These are phyloP conservation scores for Adelphocoris suturalis DNA, from an alignment of 2,888 invertebrate species.

Conservation along the genomic window DNA sequence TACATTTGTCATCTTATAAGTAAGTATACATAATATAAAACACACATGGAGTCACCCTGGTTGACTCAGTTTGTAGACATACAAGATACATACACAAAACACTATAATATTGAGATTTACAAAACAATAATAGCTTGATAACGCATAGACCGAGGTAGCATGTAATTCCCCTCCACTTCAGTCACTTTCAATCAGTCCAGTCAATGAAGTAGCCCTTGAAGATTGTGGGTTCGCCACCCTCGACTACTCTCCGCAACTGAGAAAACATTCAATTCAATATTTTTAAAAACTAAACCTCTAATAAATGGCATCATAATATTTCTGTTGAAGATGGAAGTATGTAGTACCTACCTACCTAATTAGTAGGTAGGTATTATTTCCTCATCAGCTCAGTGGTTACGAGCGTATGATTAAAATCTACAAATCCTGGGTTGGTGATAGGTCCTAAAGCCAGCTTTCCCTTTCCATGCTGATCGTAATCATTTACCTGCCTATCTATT, in stretches of 20 bases:
- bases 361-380: too few species aligned
- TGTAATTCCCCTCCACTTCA: not conserved
- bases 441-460: too few species aligned
- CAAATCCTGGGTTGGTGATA: too few species aligned
- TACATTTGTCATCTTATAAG: not conserved
- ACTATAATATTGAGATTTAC: not conserved
- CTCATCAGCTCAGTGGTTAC: too few species aligned
- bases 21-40: not conserved
- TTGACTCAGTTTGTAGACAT: not conserved
- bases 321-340: too few species aligned
- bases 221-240: constrained; percentile 90
- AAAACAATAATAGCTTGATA: not conserved
- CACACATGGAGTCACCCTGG: not conserved
- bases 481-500: too few species aligned
- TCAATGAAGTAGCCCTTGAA: constrained; percentile 93
- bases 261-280: constrained; percentile 3
- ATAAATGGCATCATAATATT: not conserved
- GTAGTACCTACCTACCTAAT: too few species aligned
- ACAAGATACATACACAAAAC: not conserved
- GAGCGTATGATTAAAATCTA: too few species aligned
- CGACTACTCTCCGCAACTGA: constrained; percentile 87
- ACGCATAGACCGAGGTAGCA: not conserved
- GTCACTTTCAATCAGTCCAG: constrained; percentile 80
- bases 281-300: not conserved
- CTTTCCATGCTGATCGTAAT: too few species aligned